A percentile compares a stretch with the other conserved stretches of the same genome.
Evolutionary conservation across 1,140 invertebrate genomes (phyloP).

Genomic region (Delia radicum): DNA sequence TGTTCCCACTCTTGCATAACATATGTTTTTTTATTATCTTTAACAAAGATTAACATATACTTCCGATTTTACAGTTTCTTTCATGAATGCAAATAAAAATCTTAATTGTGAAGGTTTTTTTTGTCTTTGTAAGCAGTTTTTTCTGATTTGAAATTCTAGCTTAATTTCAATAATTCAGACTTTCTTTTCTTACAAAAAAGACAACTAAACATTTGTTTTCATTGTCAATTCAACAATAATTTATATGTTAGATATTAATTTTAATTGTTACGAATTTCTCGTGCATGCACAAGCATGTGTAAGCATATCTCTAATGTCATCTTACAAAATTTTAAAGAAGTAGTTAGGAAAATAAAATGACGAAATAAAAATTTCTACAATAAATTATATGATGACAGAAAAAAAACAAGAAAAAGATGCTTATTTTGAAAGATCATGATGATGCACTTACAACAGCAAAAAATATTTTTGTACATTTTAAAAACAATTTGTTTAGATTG

Average conservation of each 20-base stretch:
- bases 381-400: no score
- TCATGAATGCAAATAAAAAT: no score
- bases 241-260: not conserved
- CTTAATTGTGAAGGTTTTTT: not conserved
- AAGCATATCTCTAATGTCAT: no score
- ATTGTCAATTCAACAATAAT: not conserved
- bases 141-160: not conserved
- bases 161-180: not conserved
- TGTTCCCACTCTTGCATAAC: no score
- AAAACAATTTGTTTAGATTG: constrained; percentile 14
- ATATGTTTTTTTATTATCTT: no score
- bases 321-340: no score
- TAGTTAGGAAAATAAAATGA: no score
- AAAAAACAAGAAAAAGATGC: no score
- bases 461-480: not conserved
- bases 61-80: not conserved
- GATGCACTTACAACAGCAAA: constrained; percentile 2
- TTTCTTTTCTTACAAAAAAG: not conserved
- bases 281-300: not conserved
- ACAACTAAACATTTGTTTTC: not conserved
- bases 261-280: not conserved
- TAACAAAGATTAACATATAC: not conserved
- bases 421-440: not conserved
- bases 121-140: no score
- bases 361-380: no score